Conservation (phyloP, 1,140 invertebrate species). For the Tenebrio molitor region DNA sequence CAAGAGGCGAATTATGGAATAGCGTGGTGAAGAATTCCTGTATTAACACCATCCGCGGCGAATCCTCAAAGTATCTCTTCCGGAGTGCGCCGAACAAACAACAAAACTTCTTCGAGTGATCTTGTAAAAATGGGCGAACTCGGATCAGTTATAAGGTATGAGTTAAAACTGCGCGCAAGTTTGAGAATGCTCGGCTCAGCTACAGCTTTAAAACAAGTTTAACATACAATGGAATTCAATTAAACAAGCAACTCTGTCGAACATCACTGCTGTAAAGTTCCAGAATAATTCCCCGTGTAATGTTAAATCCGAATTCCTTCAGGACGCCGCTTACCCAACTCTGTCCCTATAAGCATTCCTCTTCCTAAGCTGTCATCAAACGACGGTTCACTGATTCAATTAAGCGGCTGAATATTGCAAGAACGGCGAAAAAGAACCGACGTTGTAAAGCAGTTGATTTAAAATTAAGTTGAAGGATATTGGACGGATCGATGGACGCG, state of each 20-base stretch:
- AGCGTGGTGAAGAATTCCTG: no score
- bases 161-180: conserved; percentile 49
- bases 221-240: conserved; percentile 63
- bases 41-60: no score
- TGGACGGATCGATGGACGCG: no score
- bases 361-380: conserved; percentile 26
- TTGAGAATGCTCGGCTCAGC: conserved; percentile 45
- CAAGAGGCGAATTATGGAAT: no score
- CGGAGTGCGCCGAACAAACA: neutral
- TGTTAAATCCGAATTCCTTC: conserved; percentile 43
- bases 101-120: conserved; percentile 6
- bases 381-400: conserved; percentile 12
- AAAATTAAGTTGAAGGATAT: no score
- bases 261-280: conserved; percentile 59
- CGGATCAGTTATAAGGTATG: conserved; percentile 42
- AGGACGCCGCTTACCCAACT: conserved; percentile 32
- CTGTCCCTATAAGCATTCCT: conserved; percentile 38
- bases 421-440: neutral
- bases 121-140: conserved; percentile 35
- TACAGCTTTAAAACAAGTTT: conserved; percentile 55
- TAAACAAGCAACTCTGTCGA: conserved; percentile 60
- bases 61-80: no score
- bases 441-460: no score
- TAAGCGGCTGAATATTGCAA: neutral
- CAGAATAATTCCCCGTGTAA: conserved; percentile 57